A percentile compares a stretch with the other conserved stretches of the same genome.
Conservation (phyloP, 2,113 vertebrate species). For the Hemichromis elongatus region DNA sequence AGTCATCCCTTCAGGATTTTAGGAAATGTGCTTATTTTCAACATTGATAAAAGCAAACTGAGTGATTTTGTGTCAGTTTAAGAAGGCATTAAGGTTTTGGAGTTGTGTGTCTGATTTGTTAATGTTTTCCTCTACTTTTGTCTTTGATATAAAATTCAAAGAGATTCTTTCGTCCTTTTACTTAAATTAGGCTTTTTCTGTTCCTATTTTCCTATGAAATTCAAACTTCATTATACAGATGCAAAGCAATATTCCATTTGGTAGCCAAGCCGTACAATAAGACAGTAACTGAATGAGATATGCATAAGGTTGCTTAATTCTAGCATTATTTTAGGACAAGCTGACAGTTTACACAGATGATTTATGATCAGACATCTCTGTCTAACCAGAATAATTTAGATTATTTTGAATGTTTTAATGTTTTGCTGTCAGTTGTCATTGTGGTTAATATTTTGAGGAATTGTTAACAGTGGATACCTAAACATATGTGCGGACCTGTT, state of each 20-base stretch:
- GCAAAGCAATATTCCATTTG: not conserved
- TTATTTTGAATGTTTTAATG: not conserved
- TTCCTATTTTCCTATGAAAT: not conserved
- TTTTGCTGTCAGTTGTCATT: not conserved
- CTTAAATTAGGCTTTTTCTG: not conserved
- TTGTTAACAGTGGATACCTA: not conserved
- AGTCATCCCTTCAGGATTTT: not conserved
- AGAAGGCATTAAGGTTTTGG: not conserved
- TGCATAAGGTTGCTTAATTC: not conserved
- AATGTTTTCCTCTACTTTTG: not conserved
- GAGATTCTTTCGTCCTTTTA: not conserved
- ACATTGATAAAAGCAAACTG: not conserved
- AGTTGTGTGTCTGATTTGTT: not conserved
- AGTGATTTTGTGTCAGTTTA: not conserved
- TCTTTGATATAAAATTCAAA: not conserved
- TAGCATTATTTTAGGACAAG: not conserved
- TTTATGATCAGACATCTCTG: not conserved
- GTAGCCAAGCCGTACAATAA: not conserved
- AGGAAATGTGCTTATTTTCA: not conserved
- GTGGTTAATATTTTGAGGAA: not conserved
- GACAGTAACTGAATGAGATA: not conserved
- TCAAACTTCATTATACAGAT: not conserved
- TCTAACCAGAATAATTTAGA: not conserved
- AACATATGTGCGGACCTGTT: not conserved
- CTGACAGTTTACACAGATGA: not conserved